These are phyloP conservation scores for Eurois occulta DNA, from an alignment of 2,888 invertebrate species.

Conservation along the genomic window DNA sequence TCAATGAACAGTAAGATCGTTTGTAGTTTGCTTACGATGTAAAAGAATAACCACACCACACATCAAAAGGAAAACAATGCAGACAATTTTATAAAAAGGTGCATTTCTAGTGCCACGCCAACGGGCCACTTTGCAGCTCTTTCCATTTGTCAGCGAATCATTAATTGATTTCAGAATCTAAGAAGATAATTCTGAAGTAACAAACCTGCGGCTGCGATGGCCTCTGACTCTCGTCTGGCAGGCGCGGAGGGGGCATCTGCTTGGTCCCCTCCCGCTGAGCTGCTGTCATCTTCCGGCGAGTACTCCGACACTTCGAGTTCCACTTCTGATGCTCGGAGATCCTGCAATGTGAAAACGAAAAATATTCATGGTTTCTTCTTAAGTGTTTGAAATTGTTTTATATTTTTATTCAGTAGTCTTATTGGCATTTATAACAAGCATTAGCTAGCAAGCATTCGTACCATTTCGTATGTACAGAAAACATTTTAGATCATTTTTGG, in stretches of 20 bases:
- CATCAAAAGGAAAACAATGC: too few relatives aligned
- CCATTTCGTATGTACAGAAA: neutral
- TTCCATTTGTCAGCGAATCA: neutral
- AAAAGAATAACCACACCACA: too few relatives aligned
- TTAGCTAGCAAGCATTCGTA: too few relatives aligned
- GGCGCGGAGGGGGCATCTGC: constrained; percentile 76
- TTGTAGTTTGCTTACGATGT: too few relatives aligned
- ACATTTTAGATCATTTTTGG: neutral
- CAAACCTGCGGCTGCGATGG: constrained; percentile 80
- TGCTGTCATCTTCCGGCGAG: constrained; percentile 90
- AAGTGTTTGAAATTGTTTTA: neutral
- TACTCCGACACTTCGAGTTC: constrained; percentile 88
- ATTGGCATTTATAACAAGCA: neutral
- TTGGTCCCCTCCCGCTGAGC: constrained; percentile 89
- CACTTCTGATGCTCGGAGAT: constrained; percentile 82
- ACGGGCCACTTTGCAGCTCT: neutral
- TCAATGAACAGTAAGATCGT: neutral
- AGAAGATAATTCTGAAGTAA: neutral
- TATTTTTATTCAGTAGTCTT: neutral
- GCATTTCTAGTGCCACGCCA: too few relatives aligned
- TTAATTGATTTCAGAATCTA: neutral
- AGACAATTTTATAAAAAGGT: too few relatives aligned
- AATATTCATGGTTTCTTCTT: neutral
- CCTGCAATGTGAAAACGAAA: constrained; percentile 74
- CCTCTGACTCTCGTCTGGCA: constrained; percentile 78